These are phyloP conservation scores for Blomia tropicalis DNA, from an alignment of 2,888 invertebrate genomes.

Conservation along the genomic window DNA sequence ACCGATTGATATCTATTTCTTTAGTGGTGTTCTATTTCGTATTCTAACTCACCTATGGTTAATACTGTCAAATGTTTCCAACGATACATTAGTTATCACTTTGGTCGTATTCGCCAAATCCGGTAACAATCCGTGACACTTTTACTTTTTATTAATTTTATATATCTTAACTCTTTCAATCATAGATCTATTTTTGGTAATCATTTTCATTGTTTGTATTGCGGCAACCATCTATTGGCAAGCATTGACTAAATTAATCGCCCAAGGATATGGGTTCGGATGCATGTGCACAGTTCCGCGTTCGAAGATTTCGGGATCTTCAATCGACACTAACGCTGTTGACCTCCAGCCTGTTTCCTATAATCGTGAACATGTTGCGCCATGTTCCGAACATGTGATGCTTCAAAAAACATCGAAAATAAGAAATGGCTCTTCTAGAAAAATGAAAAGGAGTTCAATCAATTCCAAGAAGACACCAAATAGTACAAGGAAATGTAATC, in stretches of 20 bases:
- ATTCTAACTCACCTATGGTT: slow-evolving; percentile 1
- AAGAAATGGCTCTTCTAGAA: background rate
- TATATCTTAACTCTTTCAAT: background rate
- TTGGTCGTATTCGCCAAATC: background rate
- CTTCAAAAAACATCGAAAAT: background rate
- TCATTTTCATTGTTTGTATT: background rate
- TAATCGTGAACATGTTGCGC: background rate
- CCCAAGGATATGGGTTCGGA: background rate
- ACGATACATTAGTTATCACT: background rate
- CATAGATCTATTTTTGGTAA: background rate
- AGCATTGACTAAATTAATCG: background rate
- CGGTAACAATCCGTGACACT: too few relatives aligned
- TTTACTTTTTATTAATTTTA: background rate
- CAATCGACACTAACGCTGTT: background rate
- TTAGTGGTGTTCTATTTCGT: slow-evolving; percentile 8
- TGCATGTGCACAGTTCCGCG: background rate
- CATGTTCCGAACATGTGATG: background rate
- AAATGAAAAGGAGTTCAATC: background rate
- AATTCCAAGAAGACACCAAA: too few relatives aligned
- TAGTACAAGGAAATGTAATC: too few relatives aligned
- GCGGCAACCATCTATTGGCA: background rate
- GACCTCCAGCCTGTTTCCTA: background rate
- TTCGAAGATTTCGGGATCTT: background rate
- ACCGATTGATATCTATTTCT: slow-evolving; percentile 1
- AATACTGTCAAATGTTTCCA: background rate